Conservation (phyloP, 2,113 vertebrate genomes). For the Crotalus viridis region DNA sequence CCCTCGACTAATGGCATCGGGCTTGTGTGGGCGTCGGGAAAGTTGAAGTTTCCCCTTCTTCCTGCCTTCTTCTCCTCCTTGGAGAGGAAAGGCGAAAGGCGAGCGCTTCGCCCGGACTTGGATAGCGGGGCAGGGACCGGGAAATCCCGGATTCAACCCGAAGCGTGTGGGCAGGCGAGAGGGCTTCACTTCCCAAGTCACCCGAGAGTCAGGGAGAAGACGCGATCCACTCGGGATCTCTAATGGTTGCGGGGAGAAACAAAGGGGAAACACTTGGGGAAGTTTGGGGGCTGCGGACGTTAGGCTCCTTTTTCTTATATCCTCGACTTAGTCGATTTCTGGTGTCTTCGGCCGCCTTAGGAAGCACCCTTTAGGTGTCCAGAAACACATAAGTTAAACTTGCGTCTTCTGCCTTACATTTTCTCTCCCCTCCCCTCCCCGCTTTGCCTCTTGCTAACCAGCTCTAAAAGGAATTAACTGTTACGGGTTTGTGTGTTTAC, state of each 20-base stretch:
- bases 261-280: not conserved
- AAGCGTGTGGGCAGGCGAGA: not conserved
- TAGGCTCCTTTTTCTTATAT: not conserved
- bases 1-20: not conserved
- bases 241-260: not conserved
- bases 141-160: not conserved
- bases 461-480: not conserved
- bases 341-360: not conserved
- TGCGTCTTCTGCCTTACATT: not conserved
- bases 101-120: not conserved
- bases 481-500: not conserved
- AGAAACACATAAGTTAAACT: not conserved
- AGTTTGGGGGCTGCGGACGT: not conserved
- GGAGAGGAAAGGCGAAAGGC: not conserved
- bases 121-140: not conserved
- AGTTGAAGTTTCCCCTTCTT: constrained; percentile 41
- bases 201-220: not conserved
- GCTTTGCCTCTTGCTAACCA: not conserved
- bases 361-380: not conserved
- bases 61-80: not conserved
- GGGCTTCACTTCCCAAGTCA: not conserved
- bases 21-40: constrained; percentile 51
- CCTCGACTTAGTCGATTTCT: not conserved
- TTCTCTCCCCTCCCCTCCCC: not conserved
- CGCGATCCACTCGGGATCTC: not conserved